Base-by-base conservation (phyloP, 2,113 vertebrate genomes). In the Camarhynchus parvulus region DNA sequence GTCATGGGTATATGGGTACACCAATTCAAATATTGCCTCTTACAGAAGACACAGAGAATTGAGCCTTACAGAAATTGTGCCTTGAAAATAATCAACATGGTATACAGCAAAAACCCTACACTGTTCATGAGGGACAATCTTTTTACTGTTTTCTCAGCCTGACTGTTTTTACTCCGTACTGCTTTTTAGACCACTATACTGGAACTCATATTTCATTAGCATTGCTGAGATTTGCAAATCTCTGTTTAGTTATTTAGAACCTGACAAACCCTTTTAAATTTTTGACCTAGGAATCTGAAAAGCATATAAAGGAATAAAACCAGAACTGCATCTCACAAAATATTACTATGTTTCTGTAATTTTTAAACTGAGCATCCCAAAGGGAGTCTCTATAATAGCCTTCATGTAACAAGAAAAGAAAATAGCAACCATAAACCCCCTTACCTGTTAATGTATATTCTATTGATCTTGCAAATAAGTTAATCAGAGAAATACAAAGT, bases 381-480 rank as follows among this genome's bases (percentile, higher is more conserved):
- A 75, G 80, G 92, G 76, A 91, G 7, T 69, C 20, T 79, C 76
- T 83, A 7, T 91, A 96, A 94, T 64, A 93, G 58, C 46, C 68
- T 74, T 95, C 37, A 49, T 89, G 83, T 83, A 92, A 96, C 83
- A 95, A 91, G 80, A 90, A 94, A 94, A 72, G 15, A 94, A 97
- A 90, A 81, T 15, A 96, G 90, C 76, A 95, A 87, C 94, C 53
- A 94, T 97, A 97, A 97, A 98, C 67, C 14, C 33, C 53, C n/a
- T 95, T 95, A 83, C 96, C 94, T 96, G 56, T 93, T 97, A 94
- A 89, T 85, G 41, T 93, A 61, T 89, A 50, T 95, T 73, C 67
- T 97, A 97, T 96, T 95, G 97, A 98, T 97, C 66, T 74, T 94
- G 70, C 75, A 79, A 86, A 90, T 83, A 90, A 83, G 84, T 96